Evolutionary conservation across 1,140 invertebrate species (phyloP).

Genomic region (Calliphora vicina): DNA sequence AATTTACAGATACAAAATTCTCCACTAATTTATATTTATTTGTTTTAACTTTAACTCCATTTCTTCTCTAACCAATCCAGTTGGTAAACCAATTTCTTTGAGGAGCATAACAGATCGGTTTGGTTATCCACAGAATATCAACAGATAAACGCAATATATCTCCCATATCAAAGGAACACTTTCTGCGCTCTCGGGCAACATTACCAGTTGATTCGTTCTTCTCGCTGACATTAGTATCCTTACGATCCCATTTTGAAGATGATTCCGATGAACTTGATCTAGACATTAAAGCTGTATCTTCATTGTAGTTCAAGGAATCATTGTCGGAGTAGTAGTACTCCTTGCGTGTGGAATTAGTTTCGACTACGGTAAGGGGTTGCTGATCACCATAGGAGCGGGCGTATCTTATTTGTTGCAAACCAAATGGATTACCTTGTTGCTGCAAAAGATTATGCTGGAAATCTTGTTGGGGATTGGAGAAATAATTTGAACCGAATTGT

Average conservation of each 20-base stretch:
- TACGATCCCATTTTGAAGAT: not conserved
- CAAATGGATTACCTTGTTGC: slow-evolving; percentile 1
- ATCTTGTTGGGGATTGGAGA: not conserved
- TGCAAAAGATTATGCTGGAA: not conserved
- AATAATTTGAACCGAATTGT: not conserved
- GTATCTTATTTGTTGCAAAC: slow-evolving; percentile 25
- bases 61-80: slow-evolving; percentile 50
- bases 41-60: not conserved
- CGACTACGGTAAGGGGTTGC: slow-evolving; percentile 48
- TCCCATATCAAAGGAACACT: slow-evolving; percentile 55
- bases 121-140: slow-evolving; percentile 58
- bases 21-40: too few species aligned
- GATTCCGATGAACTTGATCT: not conserved
- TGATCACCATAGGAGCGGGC: slow-evolving; percentile 50
- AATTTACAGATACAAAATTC: too few species aligned
- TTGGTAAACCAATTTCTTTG: slow-evolving; percentile 56
- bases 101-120: slow-evolving; percentile 55
- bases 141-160: slow-evolving; percentile 56
- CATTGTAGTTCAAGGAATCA: slow-evolving; percentile 38
- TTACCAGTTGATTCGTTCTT: not conserved
- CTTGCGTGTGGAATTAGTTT: slow-evolving; percentile 57
- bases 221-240: not conserved
- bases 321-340: slow-evolving; percentile 60
- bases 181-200: slow-evolving; percentile 50
- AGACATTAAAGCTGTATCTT: not conserved